Percentiles rank a stretch among this genome's conserved stretches.
Evolutionary conservation across 2,113 vertebrate species (phyloP).

Genomic region (Neomonachus schauinslandi): DNA sequence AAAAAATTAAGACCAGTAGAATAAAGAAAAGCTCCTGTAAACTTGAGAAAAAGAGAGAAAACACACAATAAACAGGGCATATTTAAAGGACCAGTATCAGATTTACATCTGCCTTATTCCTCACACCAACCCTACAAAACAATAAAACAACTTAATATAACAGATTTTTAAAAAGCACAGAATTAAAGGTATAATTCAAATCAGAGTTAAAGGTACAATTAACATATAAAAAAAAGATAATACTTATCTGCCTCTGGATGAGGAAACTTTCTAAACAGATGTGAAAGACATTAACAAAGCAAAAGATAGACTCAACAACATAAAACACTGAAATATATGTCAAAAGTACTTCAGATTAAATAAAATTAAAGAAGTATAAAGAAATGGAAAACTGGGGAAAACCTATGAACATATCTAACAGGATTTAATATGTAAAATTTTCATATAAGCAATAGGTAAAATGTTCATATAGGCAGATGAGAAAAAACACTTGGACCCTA

Average conservation of each 20-base stretch:
- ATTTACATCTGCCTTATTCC: background rate
- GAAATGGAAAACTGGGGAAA: background rate
- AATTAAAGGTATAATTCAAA: background rate
- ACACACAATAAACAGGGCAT: background rate
- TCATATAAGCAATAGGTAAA: background rate
- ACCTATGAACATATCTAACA: background rate
- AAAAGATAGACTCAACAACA: background rate
- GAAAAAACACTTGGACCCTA: background rate
- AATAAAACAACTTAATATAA: background rate
- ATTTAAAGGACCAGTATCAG: background rate
- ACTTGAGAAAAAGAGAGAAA: background rate
- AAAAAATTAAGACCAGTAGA: background rate
- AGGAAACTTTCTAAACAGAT: background rate
- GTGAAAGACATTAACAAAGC: background rate
- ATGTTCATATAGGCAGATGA: background rate
- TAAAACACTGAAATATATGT: conserved; percentile 10
- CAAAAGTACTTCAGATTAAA: background rate
- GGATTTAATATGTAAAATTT: background rate
- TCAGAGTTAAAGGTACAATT: background rate
- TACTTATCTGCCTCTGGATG: background rate
- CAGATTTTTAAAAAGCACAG: background rate
- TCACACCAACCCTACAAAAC: background rate
- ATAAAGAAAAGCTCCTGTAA: background rate
- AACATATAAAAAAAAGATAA: background rate
- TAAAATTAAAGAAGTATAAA: background rate